phyloP scores from a whole-genome alignment of 2,888 invertebrate genomes.

The Ligdia adustata region DNA sequence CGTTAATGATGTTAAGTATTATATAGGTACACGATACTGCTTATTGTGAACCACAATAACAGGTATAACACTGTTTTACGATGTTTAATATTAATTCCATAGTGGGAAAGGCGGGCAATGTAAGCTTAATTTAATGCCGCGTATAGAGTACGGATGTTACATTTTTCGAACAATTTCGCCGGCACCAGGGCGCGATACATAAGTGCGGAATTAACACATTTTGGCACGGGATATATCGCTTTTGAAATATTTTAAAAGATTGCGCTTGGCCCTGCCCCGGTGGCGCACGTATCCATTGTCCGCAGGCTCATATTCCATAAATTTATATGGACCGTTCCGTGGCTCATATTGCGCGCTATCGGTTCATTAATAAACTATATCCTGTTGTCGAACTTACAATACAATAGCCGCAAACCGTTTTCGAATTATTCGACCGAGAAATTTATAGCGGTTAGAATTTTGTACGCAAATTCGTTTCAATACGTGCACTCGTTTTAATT shows the following conservation, averaged over 20 bases:
- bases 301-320: conserved; percentile 57
- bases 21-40: too few species aligned
- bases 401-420: conserved; percentile 61
- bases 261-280: conserved; percentile 52
- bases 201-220: conserved; percentile 68
- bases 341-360: conserved; percentile 64
- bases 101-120: conserved; percentile 40
- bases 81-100: conserved; percentile 46
- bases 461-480: conserved; percentile 47
- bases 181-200: conserved; percentile 51
- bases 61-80: conserved; percentile 41
- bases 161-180: conserved; percentile 59
- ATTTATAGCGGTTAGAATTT: conserved; percentile 64
- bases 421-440: conserved; percentile 54
- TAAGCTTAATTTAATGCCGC: conserved; percentile 62
- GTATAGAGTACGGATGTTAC: conserved; percentile 50
- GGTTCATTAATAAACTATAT: conserved; percentile 74
- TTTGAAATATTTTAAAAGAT: conserved; percentile 67
- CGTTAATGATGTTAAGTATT: conserved; percentile 32
- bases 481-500: conserved; percentile 34
- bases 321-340: conserved; percentile 65
- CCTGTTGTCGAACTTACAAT: conserved; percentile 56
- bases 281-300: conserved; percentile 60
- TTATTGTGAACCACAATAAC: conserved; percentile 38
- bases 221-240: conserved; percentile 62